A percentile compares a stretch with the other conserved stretches of the same genome.
Conservation (phyloP, 1,140 invertebrate species). For the Acromyrmex echinatior region DNA sequence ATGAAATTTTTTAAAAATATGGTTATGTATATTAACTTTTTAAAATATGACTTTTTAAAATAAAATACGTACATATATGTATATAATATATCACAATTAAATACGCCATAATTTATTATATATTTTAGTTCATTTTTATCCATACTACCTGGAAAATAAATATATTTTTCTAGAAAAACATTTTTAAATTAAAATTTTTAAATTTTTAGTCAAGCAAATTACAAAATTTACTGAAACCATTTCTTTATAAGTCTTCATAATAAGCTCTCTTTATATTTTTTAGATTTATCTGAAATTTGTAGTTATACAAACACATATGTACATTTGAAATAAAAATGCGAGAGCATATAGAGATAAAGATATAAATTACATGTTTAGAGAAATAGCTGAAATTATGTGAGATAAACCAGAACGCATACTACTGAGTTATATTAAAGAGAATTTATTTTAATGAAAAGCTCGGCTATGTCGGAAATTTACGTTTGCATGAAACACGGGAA, state of each 20-base stretch:
- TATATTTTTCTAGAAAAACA: background rate
- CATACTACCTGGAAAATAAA: background rate
- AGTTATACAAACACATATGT: background rate
- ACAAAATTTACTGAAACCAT: background rate
- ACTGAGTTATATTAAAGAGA: constrained; percentile 26
- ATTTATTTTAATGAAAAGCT: constrained; percentile 50
- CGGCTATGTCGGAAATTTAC: constrained; percentile 40
- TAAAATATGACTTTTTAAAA: no score
- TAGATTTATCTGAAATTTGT: background rate
- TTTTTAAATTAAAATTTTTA: background rate
- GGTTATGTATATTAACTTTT: background rate
- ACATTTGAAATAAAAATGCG: constrained; percentile 21
- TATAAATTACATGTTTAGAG: constrained; percentile 35
- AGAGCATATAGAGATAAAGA: background rate
- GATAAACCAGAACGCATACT: background rate
- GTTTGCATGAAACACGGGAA: background rate
- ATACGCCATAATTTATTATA: background rate
- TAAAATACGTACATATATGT: background rate
- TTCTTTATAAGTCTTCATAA: background rate
- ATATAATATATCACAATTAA: background rate
- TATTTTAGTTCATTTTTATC: background rate
- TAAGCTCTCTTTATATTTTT: background rate
- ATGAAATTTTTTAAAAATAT: background rate
- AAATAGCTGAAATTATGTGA: constrained; percentile 41
- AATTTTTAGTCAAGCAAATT: constrained; percentile 8